Evolutionary conservation across 2,888 invertebrate genomes (phyloP).

Genomic region (Scrobipalpa costella): DNA sequence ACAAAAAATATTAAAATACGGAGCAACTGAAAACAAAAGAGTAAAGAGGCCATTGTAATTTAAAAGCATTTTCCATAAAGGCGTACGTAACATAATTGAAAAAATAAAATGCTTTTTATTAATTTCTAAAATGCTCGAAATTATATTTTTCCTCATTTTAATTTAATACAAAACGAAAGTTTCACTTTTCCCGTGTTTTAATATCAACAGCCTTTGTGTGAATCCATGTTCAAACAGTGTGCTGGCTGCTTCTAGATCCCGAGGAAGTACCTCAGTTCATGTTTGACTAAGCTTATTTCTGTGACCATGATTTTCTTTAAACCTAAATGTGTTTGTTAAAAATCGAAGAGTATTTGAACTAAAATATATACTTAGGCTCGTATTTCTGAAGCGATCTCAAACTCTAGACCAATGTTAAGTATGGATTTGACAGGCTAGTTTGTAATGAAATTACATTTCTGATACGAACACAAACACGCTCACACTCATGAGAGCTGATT

Average conservation of each 20-base stretch:
- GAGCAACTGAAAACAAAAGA: background rate
- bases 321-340: no score
- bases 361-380: no score
- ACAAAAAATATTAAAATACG: background rate
- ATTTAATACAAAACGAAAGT: background rate
- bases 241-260: background rate
- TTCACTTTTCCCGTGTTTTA: background rate
- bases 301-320: no score
- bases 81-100: background rate
- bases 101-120: background rate
- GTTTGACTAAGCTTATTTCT: background rate
- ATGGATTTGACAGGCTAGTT: no score
- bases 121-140: background rate
- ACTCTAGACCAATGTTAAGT: no score
- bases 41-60: background rate
- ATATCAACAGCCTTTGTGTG: constrained; percentile 16
- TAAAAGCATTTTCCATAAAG: background rate
- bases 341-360: no score
- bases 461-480: no score
- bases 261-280: background rate
- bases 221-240: background rate
- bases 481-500: no score
- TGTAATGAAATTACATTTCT: no score
- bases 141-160: constrained; percentile 2
- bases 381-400: no score